Evolutionary conservation across 2,888 invertebrate genomes (phyloP).

Genomic region (Gortyna flavago): DNA sequence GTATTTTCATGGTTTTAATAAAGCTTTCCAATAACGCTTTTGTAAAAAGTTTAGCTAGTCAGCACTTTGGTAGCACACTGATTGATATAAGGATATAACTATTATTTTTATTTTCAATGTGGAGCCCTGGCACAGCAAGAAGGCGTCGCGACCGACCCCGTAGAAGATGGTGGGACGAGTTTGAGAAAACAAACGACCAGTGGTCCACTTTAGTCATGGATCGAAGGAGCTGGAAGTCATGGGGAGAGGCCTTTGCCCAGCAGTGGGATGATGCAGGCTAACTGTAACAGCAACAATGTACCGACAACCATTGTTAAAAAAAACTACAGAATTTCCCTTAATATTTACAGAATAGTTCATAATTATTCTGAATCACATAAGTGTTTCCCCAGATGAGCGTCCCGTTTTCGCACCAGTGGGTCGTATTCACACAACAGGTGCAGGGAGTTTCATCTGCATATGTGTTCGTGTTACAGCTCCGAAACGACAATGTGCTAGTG

Average conservation of each 20-base stretch:
- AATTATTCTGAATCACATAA: conserved; percentile 28
- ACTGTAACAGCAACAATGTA: no score
- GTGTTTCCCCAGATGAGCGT: conserved; percentile 32
- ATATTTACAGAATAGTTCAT: conserved; percentile 8
- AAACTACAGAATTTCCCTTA: not conserved
- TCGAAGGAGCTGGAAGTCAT: no score
- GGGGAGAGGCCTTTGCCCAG: no score
- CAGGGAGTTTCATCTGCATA: conserved; percentile 37
- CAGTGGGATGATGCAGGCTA: no score
- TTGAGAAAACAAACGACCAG: no score
- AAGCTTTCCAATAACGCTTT: not conserved
- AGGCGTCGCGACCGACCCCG: no score
- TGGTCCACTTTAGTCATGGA: no score
- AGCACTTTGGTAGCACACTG: not conserved
- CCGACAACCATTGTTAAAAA: no score
- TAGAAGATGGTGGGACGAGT: no score
- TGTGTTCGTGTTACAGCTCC: not conserved
- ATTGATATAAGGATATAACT: no score
- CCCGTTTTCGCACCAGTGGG: conserved; percentile 31
- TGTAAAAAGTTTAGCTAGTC: not conserved
- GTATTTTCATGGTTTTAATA: not conserved
- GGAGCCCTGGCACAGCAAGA: no score
- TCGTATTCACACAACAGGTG: conserved; percentile 51
- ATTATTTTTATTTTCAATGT: not conserved
- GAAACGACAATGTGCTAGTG: conserved; percentile 33